A percentile compares a stretch with the other conserved stretches of the same genome.
Evolutionary conservation across 2,888 invertebrate genomes (phyloP).

Genomic region (Dicyrtoma fusca): DNA sequence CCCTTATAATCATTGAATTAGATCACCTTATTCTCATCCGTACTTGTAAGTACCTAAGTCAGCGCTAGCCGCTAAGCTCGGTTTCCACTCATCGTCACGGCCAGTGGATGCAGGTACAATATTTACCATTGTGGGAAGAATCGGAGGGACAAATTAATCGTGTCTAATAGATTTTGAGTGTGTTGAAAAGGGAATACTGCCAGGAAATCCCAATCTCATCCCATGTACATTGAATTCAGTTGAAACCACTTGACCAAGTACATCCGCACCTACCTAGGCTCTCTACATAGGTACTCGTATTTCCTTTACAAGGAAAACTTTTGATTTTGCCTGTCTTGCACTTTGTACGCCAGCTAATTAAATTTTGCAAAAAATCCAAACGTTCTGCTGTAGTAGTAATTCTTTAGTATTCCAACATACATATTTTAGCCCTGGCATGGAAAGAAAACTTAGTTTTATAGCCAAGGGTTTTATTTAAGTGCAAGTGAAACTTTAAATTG

Average conservation of each 20-base stretch:
- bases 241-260: not conserved
- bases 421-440: too few relatives aligned
- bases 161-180: constrained; percentile 9
- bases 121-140: not conserved
- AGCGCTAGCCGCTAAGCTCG: not conserved
- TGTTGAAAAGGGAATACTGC: not conserved
- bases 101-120: not conserved
- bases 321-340: too few relatives aligned
- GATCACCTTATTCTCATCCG: not conserved
- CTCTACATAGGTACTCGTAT: too few relatives aligned
- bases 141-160: constrained; percentile 13
- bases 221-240: not conserved
- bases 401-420: too few relatives aligned
- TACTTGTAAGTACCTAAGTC: not conserved
- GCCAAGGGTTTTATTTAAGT: too few relatives aligned
- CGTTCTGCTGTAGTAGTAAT: too few relatives aligned
- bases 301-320: constrained; percentile 1
- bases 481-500: too few relatives aligned
- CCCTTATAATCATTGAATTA: not conserved
- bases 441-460: too few relatives aligned
- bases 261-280: not conserved
- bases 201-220: not conserved
- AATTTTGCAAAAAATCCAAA: too few relatives aligned
- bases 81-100: not conserved
- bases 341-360: too few relatives aligned